Percentiles rank a stretch among this genome's conserved stretches.
Conservation (phyloP, 1,140 invertebrate species). For the Hestina assimilis region DNA sequence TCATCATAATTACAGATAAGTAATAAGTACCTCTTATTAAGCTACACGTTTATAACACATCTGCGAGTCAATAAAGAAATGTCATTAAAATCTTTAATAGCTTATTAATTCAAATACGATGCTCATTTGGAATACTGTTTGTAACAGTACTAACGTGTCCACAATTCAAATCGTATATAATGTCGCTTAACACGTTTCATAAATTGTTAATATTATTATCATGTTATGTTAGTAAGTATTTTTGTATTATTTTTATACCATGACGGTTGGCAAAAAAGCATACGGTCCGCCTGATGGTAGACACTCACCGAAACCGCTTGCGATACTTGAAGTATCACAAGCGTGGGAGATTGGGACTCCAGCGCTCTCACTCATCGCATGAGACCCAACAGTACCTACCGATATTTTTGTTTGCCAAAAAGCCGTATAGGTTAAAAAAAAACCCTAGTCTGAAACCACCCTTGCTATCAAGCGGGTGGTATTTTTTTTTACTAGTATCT, state of each 20-base stretch:
- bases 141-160: not conserved
- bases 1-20: not conserved
- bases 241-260: not conserved
- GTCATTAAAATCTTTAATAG: not conserved
- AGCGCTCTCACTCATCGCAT: too few relatives aligned
- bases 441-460: too few relatives aligned
- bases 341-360: too few relatives aligned
- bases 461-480: too few relatives aligned
- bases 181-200: not conserved
- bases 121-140: not conserved
- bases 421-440: too few relatives aligned
- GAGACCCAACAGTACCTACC: too few relatives aligned
- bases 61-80: not conserved
- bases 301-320: too few relatives aligned
- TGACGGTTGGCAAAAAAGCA: too few relatives aligned
- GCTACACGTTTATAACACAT: not conserved
- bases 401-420: too few relatives aligned
- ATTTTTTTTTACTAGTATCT: too few relatives aligned
- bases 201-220: not conserved
- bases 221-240: not conserved
- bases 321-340: too few relatives aligned
- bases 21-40: not conserved
- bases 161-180: not conserved
- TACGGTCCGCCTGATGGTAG: not conserved
- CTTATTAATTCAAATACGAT: conserved; percentile 4